Percentiles rank a stretch among this genome's conserved stretches.
Conservation (phyloP, 37 sponge, comb jelly and placozoan species). For the Diacarnus erythraeanus region DNA sequence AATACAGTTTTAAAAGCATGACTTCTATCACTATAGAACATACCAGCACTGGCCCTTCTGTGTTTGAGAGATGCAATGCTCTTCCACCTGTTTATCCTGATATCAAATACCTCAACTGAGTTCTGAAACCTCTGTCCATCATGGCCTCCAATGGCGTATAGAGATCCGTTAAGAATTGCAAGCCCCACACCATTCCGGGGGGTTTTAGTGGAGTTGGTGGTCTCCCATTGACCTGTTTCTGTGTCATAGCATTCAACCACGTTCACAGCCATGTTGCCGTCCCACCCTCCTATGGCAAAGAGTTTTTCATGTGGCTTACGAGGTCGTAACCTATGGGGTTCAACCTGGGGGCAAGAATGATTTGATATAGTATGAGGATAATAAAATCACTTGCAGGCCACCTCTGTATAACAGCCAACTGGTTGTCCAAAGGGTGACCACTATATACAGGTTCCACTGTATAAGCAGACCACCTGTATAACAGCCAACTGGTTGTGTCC, state of each 20-base stretch:
- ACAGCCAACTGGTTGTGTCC: too few relatives aligned
- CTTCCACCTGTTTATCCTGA: slow-evolving; percentile 17
- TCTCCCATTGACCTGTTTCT: slow-evolving; percentile 34
- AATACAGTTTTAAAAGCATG: background rate
- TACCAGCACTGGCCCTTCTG: slow-evolving; percentile 33
- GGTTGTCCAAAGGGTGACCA: too few relatives aligned
- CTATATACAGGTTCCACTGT: too few relatives aligned
- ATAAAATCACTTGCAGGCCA: too few relatives aligned
- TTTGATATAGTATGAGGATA: too few relatives aligned
- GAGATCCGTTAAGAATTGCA: slow-evolving; percentile 6
- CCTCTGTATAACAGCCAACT: too few relatives aligned
- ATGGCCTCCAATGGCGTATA: slow-evolving; percentile 53
- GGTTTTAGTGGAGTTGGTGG: background rate
- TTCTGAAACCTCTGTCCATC: slow-evolving; percentile 37
- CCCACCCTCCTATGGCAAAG: slow-evolving; percentile 60
- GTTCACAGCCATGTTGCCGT: slow-evolving; percentile 37
- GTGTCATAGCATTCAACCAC: slow-evolving; percentile 48
- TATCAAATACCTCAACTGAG: slow-evolving; percentile 30
- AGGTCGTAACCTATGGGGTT: background rate
- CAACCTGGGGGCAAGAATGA: background rate
- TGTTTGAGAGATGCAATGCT: slow-evolving; percentile 17
- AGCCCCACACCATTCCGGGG: slow-evolving; percentile 45
- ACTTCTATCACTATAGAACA: too few relatives aligned
- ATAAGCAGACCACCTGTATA: too few relatives aligned
- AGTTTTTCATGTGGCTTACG: slow-evolving; percentile 29